Conservation (phyloP, 2,797 vertebrate species). For the Phrynocephalus forsythii region DNA sequence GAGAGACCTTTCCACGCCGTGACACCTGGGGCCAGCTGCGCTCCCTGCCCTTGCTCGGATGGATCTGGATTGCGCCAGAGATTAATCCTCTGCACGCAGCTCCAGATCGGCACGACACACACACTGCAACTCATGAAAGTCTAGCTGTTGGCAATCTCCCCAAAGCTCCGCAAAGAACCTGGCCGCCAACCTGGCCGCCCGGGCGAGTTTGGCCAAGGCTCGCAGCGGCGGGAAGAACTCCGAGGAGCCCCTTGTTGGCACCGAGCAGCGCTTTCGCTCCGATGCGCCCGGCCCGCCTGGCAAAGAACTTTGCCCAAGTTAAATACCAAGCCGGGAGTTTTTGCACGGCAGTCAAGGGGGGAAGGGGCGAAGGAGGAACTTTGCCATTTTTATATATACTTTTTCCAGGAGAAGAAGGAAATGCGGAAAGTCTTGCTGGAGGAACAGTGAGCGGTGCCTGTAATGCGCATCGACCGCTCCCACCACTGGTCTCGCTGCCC, state of each 20-base stretch:
- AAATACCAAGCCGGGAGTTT: neutral
- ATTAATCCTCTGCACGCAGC: neutral
- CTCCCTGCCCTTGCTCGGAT: conserved; percentile 6
- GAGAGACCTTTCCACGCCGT: neutral
- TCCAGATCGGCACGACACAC: neutral
- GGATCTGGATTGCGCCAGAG: neutral
- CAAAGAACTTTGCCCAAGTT: conserved; percentile 32
- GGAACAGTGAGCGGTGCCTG: neutral
- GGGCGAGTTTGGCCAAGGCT: neutral
- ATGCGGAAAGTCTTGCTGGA: neutral
- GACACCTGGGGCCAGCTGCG: conserved; percentile 16
- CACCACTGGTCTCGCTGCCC: neutral
- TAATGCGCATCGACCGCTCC: neutral
- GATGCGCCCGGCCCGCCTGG: neutral
- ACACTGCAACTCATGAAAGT: neutral
- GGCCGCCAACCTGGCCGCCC: neutral
- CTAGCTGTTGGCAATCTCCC: neutral
- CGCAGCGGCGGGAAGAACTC: neutral
- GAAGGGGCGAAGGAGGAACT: neutral
- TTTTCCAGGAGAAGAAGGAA: too few species aligned
- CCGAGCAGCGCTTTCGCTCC: neutral
- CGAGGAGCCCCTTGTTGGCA: neutral
- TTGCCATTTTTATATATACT: neutral
- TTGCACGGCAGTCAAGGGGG: neutral
- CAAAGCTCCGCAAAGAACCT: neutral